Evolutionary conservation across 2,888 invertebrate species (phyloP).

Genomic region (Conus canariensis): DNA sequence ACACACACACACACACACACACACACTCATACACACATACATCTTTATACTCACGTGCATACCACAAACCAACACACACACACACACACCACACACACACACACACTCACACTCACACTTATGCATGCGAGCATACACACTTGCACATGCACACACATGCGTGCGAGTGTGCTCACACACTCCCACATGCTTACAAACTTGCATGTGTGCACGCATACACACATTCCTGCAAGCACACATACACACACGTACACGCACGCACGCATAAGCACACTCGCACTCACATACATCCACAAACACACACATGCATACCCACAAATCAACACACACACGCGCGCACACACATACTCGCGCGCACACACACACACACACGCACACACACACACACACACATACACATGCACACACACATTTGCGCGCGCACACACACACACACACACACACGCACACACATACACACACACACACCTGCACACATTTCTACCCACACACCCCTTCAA

Average conservation of each 20-base stretch:
- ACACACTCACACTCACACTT: neutral
- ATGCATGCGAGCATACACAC: neutral
- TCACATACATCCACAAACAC: neutral
- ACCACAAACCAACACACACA: neutral
- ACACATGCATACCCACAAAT: no score
- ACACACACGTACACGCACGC: neutral
- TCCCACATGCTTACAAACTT: no score
- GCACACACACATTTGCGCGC: neutral
- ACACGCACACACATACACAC: no score
- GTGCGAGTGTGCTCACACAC: neutral
- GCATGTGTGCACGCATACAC: no score
- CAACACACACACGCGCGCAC: no score
- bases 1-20: no score
- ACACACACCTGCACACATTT: neutral
- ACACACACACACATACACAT: neutral
- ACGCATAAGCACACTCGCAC: neutral
- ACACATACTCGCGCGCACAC: no score
- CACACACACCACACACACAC: neutral
- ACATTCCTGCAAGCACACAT: no score
- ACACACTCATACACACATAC: neutral
- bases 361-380: no score
- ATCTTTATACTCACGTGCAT: neutral
- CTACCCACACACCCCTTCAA: no score
- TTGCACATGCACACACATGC: neutral
- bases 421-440: no score